Percentiles rank a stretch among this genome's conserved stretches.
phyloP scores from a whole-genome alignment of 2,888 invertebrate species.

The Nemotelus nigrinus region DNA sequence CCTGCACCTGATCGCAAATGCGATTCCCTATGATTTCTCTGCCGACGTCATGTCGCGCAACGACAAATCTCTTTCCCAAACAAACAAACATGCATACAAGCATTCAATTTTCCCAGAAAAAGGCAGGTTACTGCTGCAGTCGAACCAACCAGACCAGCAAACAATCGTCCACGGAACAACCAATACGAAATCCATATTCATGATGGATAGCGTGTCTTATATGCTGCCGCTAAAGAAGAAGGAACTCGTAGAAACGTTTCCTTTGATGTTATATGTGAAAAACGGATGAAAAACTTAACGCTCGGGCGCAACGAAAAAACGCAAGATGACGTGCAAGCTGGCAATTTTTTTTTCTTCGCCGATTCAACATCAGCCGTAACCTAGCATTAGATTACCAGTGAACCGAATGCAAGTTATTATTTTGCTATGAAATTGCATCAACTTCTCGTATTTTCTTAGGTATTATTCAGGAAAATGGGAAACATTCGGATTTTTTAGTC shows the following conservation, averaged over 20 bases:
- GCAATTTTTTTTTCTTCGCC: conserved; percentile 11
- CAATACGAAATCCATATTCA: conserved; percentile 26
- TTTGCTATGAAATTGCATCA: not conserved
- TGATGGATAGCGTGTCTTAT: conserved; percentile 30
- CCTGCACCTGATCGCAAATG: not conserved
- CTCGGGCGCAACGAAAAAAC: conserved; percentile 25
- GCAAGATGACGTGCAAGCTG: conserved; percentile 35
- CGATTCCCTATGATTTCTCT: not conserved
- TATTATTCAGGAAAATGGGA: not conserved
- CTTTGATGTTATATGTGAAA: conserved; percentile 32
- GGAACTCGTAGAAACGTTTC: conserved; percentile 14
- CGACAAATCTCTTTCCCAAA: not conserved
- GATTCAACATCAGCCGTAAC: not conserved
- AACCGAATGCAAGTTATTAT: conserved; percentile 7
- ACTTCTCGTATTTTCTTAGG: not conserved
- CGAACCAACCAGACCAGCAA: too few species aligned
- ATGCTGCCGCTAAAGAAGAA: not conserved
- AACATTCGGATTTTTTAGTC: not conserved
- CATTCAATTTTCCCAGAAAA: too few species aligned
- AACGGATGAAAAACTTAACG: conserved; percentile 12
- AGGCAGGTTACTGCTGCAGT: too few species aligned
- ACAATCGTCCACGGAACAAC: too few species aligned
- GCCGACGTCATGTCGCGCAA: not conserved
- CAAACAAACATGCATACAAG: not conserved
- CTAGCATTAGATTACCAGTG: not conserved